Evolutionary conservation across 2,113 vertebrate genomes (phyloP).

Genomic region (Orcinus orca): DNA sequence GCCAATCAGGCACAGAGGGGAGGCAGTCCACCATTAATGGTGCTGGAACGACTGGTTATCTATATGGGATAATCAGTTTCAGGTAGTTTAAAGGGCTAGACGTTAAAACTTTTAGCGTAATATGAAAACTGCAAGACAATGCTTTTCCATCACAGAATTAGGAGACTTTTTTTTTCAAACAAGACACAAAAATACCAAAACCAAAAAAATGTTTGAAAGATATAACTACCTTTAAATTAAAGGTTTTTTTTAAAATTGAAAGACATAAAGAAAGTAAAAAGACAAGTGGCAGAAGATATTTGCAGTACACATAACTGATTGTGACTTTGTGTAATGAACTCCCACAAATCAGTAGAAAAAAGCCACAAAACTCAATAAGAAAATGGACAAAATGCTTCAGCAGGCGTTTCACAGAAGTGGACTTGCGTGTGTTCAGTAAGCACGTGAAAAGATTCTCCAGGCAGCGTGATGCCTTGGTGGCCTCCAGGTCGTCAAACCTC

Average conservation of each 20-base stretch:
- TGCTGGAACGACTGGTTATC: too few species aligned
- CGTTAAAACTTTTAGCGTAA: neutral
- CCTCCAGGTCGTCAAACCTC: too few species aligned
- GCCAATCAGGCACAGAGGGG: fast-evolving
- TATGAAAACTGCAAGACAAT: too few species aligned
- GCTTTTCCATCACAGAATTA: neutral
- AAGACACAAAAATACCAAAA: neutral
- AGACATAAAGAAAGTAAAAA: neutral
- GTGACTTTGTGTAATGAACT: neutral
- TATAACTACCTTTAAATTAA: neutral
- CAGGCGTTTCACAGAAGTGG: neutral
- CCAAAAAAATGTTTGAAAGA: neutral
- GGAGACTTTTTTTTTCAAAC: neutral
- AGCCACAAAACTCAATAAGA: neutral
- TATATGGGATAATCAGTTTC: neutral
- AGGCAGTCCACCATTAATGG: neutral
- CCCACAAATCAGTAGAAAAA: neutral
- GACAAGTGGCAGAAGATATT: too few species aligned
- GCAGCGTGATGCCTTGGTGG: neutral
- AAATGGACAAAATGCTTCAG: neutral
- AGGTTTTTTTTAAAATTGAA: neutral
- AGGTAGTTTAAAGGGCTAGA: neutral
- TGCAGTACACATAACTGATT: neutral
- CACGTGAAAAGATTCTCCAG: neutral
- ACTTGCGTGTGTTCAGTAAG: neutral